Conservation (phyloP, 1,140 invertebrate species). For the Penaeus japonicus region DNA sequence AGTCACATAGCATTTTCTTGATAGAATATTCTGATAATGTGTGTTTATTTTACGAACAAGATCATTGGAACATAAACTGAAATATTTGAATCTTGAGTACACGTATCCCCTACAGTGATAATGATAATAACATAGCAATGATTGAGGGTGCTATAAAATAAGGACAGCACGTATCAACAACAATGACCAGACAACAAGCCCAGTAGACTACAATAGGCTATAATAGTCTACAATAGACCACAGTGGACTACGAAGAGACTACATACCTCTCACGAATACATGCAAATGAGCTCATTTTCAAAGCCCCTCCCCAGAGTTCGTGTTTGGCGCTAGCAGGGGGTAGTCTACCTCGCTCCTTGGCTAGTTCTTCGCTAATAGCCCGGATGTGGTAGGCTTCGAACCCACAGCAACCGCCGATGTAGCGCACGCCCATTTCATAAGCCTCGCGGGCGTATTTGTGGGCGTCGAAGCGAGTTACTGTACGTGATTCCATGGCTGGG, state of each 20-base stretch:
- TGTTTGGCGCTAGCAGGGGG: conserved; percentile 62
- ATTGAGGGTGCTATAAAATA: too few relatives aligned
- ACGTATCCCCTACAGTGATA: too few relatives aligned
- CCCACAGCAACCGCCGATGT: conserved; percentile 64
- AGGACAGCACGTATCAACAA: too few relatives aligned
- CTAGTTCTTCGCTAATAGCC: conserved; percentile 64
- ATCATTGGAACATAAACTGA: too few relatives aligned
- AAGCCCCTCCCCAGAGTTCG: conserved; percentile 61
- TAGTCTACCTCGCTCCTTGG: conserved; percentile 58
- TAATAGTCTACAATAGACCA: too few relatives aligned
- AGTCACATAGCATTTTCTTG: too few relatives aligned
- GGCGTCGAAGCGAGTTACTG: conserved; percentile 63
- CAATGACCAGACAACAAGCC: neutral
- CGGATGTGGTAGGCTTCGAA: conserved; percentile 65
- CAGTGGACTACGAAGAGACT: too few relatives aligned
- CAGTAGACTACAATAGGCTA: too few relatives aligned
- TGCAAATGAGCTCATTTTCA: conserved; percentile 64
- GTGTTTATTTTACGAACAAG: too few relatives aligned
- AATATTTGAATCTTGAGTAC: too few relatives aligned
- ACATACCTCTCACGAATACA: conserved; percentile 63
- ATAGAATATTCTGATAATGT: too few relatives aligned
- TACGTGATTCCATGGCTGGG: conserved; percentile 63
- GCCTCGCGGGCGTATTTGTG: conserved; percentile 63
- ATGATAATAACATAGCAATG: too few relatives aligned
- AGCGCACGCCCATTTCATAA: conserved; percentile 63